Conservation (phyloP, 2,888 invertebrate genomes). For the Aricia artaxerxes region DNA sequence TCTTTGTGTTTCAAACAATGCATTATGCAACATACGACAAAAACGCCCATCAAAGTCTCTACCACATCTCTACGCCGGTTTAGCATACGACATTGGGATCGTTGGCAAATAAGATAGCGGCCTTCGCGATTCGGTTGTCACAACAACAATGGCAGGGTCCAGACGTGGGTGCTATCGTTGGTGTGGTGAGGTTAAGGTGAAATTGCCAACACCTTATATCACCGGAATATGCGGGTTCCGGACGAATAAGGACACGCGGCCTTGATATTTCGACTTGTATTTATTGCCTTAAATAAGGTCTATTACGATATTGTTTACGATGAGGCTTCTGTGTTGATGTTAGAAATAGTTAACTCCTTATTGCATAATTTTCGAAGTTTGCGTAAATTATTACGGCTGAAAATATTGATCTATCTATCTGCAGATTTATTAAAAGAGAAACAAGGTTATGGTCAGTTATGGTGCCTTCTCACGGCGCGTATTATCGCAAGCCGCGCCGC, state of each 20-base stretch:
- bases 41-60: background rate
- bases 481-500: too few relatives aligned
- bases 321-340: background rate
- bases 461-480: too few relatives aligned
- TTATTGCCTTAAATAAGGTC: background rate
- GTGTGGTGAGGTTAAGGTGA: conserved; percentile 22
- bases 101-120: conserved; percentile 23
- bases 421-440: background rate
- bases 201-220: conserved; percentile 18
- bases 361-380: background rate
- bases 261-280: conserved; percentile 9
- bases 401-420: background rate
- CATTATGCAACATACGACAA: conserved; percentile 1
- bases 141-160: conserved; percentile 7
- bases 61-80: conserved; percentile 1
- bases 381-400: background rate
- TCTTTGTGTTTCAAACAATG: background rate
- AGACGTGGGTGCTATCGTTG: background rate
- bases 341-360: background rate
- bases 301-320: background rate
- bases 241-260: conserved; percentile 8
- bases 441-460: too few relatives aligned
- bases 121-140: conserved; percentile 10
- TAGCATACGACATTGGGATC: conserved; percentile 15
- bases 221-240: background rate